Percentiles rank a stretch among this genome's conserved stretches.
Conservation (phyloP, 2,797 vertebrate species). For the Semotilus atromaculatus region DNA sequence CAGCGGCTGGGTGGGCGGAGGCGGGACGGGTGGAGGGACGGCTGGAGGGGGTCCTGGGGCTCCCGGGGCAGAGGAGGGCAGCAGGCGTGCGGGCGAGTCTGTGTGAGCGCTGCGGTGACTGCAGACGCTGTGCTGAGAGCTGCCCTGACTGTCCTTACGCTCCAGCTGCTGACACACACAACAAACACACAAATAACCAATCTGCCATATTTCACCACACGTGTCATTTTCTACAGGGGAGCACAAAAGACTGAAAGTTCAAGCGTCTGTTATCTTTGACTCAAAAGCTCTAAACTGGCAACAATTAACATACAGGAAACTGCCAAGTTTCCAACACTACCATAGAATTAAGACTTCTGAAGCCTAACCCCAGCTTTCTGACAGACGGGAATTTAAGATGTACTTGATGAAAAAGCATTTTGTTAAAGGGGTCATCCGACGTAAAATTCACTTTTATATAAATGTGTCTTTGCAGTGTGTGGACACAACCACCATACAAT, state of each 20-base stretch:
- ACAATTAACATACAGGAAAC: background rate
- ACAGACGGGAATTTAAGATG: background rate
- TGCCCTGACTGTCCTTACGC: slow-evolving; percentile 98
- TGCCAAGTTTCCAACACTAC: background rate
- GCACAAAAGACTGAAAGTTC: background rate
- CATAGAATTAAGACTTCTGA: background rate
- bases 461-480: no score
- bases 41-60: slow-evolving; percentile 13
- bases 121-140: slow-evolving; percentile 94
- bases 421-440: no score
- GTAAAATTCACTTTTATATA: no score
- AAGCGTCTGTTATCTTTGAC: background rate
- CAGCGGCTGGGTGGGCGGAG: slow-evolving; percentile 79
- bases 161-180: slow-evolving; percentile 85
- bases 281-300: background rate
- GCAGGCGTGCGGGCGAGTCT: slow-evolving; percentile 80
- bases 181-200: background rate
- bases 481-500: no score
- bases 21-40: slow-evolving; percentile 67
- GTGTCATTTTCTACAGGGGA: background rate
- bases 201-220: background rate
- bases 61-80: slow-evolving; percentile 36
- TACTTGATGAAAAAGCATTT: background rate
- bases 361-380: background rate
- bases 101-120: slow-evolving; percentile 92